Evolutionary conservation across 2,113 vertebrate species (phyloP).

Genomic region (Nothocercus julius): DNA sequence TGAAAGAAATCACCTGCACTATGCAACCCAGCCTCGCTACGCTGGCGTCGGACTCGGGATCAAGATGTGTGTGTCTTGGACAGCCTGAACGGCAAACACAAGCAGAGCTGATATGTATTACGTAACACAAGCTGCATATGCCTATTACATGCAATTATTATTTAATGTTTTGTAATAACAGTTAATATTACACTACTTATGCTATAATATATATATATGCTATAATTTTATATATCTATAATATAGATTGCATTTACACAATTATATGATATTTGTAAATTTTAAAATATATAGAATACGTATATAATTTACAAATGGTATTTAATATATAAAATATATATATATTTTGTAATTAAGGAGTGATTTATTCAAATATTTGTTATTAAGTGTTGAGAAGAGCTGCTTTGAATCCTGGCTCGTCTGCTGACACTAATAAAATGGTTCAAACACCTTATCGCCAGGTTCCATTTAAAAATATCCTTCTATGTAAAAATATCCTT

Average conservation of each 20-base stretch:
- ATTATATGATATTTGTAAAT: no score
- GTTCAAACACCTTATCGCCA: not conserved
- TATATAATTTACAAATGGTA: not conserved
- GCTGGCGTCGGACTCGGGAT: no score
- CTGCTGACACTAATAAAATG: not conserved
- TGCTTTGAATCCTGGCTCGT: not conserved
- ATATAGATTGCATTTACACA: no score
- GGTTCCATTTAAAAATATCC: not conserved
- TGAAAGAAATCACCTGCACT: rapidly evolving
- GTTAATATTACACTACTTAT: not conserved
- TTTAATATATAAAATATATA: not conserved
- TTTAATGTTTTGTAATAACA: not conserved
- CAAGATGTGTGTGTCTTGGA: not conserved
- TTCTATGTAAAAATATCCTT: not conserved
- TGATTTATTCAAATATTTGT: conserved; percentile 8
- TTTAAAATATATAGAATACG: no score
- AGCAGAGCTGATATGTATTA: not conserved
- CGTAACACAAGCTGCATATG: no score
- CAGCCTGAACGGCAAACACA: not conserved
- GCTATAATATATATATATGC: no score
- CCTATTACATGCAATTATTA: not conserved
- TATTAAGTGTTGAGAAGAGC: not conserved
- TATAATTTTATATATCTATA: no score
- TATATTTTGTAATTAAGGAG: not conserved
- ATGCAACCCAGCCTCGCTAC: no score